Conservation (phyloP, 2,888 invertebrate genomes). For the Drosophila demipolita region DNA sequence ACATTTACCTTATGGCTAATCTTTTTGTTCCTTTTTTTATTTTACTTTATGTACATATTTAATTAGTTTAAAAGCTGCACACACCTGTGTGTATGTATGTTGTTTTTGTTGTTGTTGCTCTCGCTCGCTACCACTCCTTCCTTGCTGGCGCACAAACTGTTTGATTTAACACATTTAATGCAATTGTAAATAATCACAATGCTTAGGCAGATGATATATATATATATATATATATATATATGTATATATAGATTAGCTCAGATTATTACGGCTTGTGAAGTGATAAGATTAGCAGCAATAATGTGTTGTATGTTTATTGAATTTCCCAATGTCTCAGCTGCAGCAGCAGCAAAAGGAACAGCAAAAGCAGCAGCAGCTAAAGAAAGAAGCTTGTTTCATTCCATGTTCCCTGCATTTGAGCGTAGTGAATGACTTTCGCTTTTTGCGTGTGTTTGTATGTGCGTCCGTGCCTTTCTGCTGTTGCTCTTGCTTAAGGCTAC, state of each 20-base stretch:
- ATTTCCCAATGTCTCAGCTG: not conserved
- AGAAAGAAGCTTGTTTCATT: slow-evolving; percentile 31
- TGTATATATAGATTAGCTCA: slow-evolving; percentile 31
- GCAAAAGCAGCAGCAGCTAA: not conserved
- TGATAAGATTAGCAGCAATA: slow-evolving; percentile 46
- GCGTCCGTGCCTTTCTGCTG: slow-evolving; percentile 22
- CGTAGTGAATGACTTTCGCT: slow-evolving; percentile 56
- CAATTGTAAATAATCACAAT: slow-evolving; percentile 43
- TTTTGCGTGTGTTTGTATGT: slow-evolving; percentile 32
- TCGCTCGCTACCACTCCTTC: not conserved
- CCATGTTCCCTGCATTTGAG: slow-evolving; percentile 11
- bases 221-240: not conserved
- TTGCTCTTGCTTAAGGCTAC: slow-evolving; percentile 6
- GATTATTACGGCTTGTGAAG: slow-evolving; percentile 33
- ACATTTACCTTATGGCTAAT: slow-evolving; percentile 27
- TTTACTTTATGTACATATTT: slow-evolving; percentile 57
- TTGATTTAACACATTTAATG: slow-evolving; percentile 62
- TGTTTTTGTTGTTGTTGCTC: not conserved
- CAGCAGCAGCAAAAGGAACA: not conserved
- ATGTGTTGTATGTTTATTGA: not conserved
- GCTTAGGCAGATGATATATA: not conserved
- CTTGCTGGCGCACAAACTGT: slow-evolving; percentile 23
- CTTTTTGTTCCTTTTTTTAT: slow-evolving; percentile 20
- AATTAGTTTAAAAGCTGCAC: slow-evolving; percentile 36
- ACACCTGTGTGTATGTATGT: not conserved